These are phyloP conservation scores for Falco rusticolus DNA, from an alignment of 2,797 vertebrate species.

Conservation along the genomic window DNA sequence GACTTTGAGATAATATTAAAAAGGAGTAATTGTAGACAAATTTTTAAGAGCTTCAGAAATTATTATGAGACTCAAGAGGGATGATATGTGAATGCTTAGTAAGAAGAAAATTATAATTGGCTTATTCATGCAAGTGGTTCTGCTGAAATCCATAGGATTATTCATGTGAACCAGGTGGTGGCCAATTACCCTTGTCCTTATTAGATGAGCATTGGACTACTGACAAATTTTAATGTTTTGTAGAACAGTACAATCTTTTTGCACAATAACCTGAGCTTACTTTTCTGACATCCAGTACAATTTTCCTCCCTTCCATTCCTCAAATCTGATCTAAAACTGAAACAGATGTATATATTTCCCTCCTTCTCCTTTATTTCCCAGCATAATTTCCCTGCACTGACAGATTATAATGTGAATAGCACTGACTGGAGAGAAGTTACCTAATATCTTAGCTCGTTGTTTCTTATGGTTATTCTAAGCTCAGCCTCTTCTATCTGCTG, in stretches of 20 bases:
- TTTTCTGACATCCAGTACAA: not conserved
- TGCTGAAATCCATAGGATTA: not conserved
- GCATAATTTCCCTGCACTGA: not conserved
- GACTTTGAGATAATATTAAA: not conserved
- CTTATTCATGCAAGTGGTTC: not conserved
- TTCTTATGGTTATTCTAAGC: not conserved
- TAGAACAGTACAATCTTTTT: not conserved
- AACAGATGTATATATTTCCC: not conserved
- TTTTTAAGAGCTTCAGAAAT: not conserved
- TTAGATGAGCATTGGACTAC: not conserved
- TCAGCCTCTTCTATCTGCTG: not conserved
- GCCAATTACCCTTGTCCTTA: not conserved
- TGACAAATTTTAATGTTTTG: not conserved
- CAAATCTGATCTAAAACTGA: not conserved
- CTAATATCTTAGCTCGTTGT: not conserved
- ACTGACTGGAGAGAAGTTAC: not conserved
- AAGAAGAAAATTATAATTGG: not conserved
- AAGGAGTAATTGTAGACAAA: not conserved
- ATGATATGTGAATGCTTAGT: not conserved
- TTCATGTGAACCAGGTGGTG: not conserved
- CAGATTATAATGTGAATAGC: not conserved
- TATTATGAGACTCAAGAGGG: not conserved
- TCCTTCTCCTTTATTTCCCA: not conserved
- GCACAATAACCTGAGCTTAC: not conserved
- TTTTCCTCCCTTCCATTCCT: not conserved